Percentiles rank a stretch among this genome's conserved stretches.
These are phyloP conservation scores for Mus spicilegus DNA, from an alignment of 2,113 vertebrate species.

Conservation along the genomic window DNA sequence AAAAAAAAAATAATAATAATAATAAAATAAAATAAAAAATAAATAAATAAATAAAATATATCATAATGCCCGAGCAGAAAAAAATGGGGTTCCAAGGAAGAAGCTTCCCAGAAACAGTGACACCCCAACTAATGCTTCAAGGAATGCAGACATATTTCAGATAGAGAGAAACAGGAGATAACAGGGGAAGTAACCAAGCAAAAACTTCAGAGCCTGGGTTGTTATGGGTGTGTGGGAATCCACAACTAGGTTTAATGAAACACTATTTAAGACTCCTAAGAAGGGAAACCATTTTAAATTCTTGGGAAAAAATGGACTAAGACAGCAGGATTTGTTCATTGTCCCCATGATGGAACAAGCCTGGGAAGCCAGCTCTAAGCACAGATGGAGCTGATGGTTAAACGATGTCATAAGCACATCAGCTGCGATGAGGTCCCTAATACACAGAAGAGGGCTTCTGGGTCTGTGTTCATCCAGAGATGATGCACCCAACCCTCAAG, in stretches of 20 bases:
- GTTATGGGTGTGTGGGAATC: not conserved
- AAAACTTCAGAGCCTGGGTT: not conserved
- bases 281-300: constrained; percentile 16
- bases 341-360: not conserved
- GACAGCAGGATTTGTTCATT: not conserved
- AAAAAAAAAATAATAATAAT: no score
- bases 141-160: not conserved
- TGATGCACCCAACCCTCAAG: no score
- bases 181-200: not conserved
- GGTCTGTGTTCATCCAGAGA: no score
- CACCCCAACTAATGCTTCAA: not conserved
- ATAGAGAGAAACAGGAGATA: not conserved
- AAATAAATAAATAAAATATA: not conserved
- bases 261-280: not conserved
- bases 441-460: no score
- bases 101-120: not conserved
- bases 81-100: not conserved
- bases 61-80: not conserved
- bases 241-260: not conserved
- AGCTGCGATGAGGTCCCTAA: no score
- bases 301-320: not conserved
- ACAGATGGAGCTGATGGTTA: not conserved
- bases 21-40: no score
- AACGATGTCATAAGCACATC: not conserved
- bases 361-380: not conserved